These are phyloP conservation scores for Clepsis dumicolana DNA, from an alignment of 2,888 invertebrate species.

Conservation along the genomic window DNA sequence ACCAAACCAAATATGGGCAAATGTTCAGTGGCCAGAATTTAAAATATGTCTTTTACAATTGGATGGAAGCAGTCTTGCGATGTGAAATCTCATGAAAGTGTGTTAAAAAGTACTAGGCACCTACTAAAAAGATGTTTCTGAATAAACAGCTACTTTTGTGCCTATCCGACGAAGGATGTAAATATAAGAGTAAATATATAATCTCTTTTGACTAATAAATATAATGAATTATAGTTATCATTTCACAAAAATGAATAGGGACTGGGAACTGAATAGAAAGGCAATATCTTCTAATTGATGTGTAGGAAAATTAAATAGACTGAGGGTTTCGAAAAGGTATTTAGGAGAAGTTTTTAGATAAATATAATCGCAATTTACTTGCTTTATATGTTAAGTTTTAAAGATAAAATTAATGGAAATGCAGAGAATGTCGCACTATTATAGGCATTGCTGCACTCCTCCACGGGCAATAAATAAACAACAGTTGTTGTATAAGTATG, in stretches of 20 bases:
- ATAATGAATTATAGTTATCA: not conserved
- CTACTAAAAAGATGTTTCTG: not conserved
- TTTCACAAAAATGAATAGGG: not conserved
- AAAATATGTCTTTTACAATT: not conserved
- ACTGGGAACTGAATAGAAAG: not conserved
- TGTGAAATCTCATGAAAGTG: not conserved
- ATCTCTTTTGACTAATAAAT: not conserved
- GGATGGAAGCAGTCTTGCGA: not conserved
- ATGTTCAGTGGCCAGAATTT: too few relatives aligned
- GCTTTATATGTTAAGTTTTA: slow-evolving; percentile 1
- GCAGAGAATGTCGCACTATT: not conserved
- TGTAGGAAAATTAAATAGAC: slow-evolving; percentile 18
- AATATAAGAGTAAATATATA: not conserved
- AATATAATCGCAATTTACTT: not conserved
- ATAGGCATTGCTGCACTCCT: not conserved
- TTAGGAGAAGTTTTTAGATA: not conserved
- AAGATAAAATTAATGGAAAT: not conserved
- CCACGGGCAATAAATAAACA: not conserved
- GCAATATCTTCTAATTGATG: not conserved
- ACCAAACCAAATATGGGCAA: too few relatives aligned
- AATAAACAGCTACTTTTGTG: not conserved
- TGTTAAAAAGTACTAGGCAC: not conserved
- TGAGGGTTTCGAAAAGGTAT: slow-evolving; percentile 17
- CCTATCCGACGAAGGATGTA: not conserved
- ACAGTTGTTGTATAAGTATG: not conserved